Evolutionary conservation across 2,113 vertebrate species (phyloP), one percentile per base, ranked within the genome.

Genomic region (Leptosomus discolor): DNA sequence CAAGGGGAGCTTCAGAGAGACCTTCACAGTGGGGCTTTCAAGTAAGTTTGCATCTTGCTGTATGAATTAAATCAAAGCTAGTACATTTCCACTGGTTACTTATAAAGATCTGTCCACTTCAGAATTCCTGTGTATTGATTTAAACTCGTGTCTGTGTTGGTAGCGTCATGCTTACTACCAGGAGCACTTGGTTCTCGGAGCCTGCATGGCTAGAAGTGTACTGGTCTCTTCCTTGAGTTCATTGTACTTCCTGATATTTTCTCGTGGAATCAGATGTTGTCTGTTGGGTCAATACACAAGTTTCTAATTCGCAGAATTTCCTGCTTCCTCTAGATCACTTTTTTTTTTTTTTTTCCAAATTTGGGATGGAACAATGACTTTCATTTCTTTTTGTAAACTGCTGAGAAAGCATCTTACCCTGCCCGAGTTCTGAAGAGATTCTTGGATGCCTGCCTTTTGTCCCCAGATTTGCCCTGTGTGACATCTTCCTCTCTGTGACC

Each of bases 1-100:
- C 99, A 99, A 89, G 99, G 99, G 12, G 99, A 99, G 96, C 98
- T 99, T 9, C 99, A 99, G 92, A 98, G 98, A 54, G 99, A 99
- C 90, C 98, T 99, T 57, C 99, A 99, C 91, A 98, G 93, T 43
- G 96, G 85, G 6, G 97, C 97, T 56, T 99, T 99, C 98, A 99
- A 98, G 99, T 99, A 98, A 85, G 98, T 79, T 68, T n/a, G 4
- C 34, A 1, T 22, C 30, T 50, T 60, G 27, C 30, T 74, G 4
- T 61, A 20, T 18, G 36, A 71, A 50, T 60, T 37, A 78, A 74
- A 58, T 30, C 34, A 29, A 43, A 81, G 45, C 12, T 39, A 14
- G 6, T 20, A 41, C 36, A 32, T 84, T 89, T 39, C 45, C 20
- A 17, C 8, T 37, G 20, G 9, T 57, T 50, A 7, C 14, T 85